Evolutionary conservation across 2,797 vertebrate genomes (phyloP).

Genomic region (Eutrigla gurnardus): DNA sequence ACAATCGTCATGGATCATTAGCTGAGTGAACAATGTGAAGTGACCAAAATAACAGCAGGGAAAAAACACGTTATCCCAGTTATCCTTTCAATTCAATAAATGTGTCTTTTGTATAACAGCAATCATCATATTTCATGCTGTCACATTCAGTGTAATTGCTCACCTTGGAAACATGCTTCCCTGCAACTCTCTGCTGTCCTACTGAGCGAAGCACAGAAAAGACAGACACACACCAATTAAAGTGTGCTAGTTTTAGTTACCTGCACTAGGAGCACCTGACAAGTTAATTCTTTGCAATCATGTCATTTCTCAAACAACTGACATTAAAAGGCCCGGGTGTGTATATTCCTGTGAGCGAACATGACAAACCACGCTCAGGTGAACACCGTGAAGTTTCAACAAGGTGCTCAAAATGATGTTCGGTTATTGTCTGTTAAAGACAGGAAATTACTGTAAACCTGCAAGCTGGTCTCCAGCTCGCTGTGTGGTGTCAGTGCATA

Average conservation of each 20-base stretch:
- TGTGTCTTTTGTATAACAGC: slow-evolving; percentile 91
- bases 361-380: slow-evolving; percentile 39
- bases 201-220: slow-evolving; percentile 87
- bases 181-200: slow-evolving; percentile 89
- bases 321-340: slow-evolving; percentile 83
- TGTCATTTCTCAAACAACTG: slow-evolving; percentile 87
- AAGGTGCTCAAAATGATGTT: slow-evolving; percentile 39
- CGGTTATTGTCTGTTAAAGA: slow-evolving; percentile 27
- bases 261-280: slow-evolving; percentile 88
- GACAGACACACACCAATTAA: slow-evolving; percentile 88
- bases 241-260: slow-evolving; percentile 88
- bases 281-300: slow-evolving; percentile 94
- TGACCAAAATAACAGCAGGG: slow-evolving; percentile 83
- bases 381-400: slow-evolving; percentile 27
- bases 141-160: slow-evolving; percentile 96
- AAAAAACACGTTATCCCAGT: slow-evolving; percentile 76
- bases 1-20: slow-evolving; percentile 85
- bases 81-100: slow-evolving; percentile 93
- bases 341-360: slow-evolving; percentile 61
- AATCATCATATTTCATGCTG: slow-evolving; percentile 97
- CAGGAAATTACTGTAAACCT: slow-evolving; percentile 20
- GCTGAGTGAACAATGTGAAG: slow-evolving; percentile 86
- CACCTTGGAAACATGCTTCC: slow-evolving; percentile 89
- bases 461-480: neutral
- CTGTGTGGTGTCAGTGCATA: slow-evolving; percentile 12